Evolutionary conservation across 2,113 vertebrate species (phyloP), one percentile per base, ranked within the genome.

Genomic region (Odontophorus gujanensis): DNA sequence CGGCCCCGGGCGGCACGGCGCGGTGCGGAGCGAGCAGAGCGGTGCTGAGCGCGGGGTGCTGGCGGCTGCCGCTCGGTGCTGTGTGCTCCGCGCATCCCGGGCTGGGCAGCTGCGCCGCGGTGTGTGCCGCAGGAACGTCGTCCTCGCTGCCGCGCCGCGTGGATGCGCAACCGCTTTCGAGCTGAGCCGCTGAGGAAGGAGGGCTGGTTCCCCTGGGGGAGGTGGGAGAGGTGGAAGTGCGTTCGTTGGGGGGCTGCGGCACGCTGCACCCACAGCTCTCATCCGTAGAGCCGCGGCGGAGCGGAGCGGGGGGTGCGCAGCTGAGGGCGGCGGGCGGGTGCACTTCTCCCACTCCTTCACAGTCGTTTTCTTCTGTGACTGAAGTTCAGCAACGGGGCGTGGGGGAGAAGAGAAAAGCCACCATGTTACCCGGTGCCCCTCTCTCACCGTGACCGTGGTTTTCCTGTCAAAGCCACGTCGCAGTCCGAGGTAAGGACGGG

Each of bases 301-400:
- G 97, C 6, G 97, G 97, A 0, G 98, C 98, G 90, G 93, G 98
- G 47, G 98, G 96, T 83, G 98, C 88, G 94, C 97, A 98, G 97
- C 97, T 98, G 7, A 38, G 38, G 38, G 97, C 97, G 65, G 98
- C 96, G 98, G 97, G 96, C 93, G 98, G 89, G 91, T 98, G 97
- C 5, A 97, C 85, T 43, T 95, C 92, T 89, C 98, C 98, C 74
- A 83, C 88, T 86, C 97, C 98, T 90, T 97, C 96, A 87, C 94
- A 87, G 47, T 98, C 97, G 21, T 98, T 97, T 81, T 98, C 98
- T 92, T 98, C 98, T 99, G 82, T 1, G 80, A 67, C 34, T 40
- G 28, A 80, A 78, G 57, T 81, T 88, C 4, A 92, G 32, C 88
- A 86, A 65, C 8, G 5, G 16, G 62, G 55, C 18, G 47, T 30